Conservation (phyloP, 1,140 invertebrate genomes). For the Drosophila nannoptera region DNA sequence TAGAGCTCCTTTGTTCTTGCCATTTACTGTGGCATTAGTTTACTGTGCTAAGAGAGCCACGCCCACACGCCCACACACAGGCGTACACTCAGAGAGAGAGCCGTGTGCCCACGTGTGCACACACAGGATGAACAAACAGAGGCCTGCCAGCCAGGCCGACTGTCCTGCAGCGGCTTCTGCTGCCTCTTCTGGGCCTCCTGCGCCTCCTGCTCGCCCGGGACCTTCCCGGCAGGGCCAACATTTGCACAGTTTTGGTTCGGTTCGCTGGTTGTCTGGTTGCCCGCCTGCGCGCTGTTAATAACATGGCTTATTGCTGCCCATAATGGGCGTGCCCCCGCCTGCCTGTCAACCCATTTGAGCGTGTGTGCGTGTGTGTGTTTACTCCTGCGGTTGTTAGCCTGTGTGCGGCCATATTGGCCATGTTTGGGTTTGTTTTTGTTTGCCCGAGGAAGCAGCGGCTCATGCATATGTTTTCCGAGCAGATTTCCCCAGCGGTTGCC, state of each 20-base stretch:
- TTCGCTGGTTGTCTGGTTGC: constrained; percentile 36
- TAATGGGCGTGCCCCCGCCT: constrained; percentile 55
- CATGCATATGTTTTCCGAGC: constrained; percentile 67
- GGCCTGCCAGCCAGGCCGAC: constrained; percentile 20
- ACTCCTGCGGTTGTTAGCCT: constrained; percentile 67
- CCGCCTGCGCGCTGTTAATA: constrained; percentile 59
- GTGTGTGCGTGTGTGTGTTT: constrained; percentile 40
- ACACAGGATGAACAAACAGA: constrained; percentile 34
- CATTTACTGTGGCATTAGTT: constrained; percentile 67
- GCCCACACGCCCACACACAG: background rate
- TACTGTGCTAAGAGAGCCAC: constrained; percentile 55
- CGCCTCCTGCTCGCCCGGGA: no score
- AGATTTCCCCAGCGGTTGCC: constrained; percentile 71
- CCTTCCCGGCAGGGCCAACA: constrained; percentile 50
- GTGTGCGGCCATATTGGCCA: constrained; percentile 43
- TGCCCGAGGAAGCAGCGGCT: constrained; percentile 42
- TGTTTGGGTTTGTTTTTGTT: constrained; percentile 70
- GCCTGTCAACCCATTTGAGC: constrained; percentile 47
- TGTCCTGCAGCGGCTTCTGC: constrained; percentile 6
- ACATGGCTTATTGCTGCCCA: constrained; percentile 74
- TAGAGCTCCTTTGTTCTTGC: constrained; percentile 22
- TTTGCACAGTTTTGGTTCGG: constrained; percentile 68
- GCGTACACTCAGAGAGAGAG: constrained; percentile 2
- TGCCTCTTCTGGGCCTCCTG: constrained; percentile 10
- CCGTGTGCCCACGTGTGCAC: background rate